Conservation (phyloP, 2,113 vertebrate genomes). For the Thymallus thymallus region DNA sequence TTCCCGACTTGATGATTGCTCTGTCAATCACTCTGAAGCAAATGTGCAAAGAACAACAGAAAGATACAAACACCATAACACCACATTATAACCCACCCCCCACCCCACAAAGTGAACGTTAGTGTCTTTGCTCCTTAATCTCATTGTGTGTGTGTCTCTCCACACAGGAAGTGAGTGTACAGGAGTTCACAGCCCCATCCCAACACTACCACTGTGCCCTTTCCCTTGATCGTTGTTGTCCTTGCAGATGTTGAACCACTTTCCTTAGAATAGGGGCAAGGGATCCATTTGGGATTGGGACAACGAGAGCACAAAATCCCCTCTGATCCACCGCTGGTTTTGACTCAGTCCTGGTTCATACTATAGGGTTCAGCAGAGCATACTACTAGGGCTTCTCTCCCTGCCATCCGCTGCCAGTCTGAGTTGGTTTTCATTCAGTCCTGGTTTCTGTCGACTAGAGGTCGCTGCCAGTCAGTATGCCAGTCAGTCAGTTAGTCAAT, state of each 20-base stretch:
- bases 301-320: background rate
- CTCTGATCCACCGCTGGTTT: too few species aligned
- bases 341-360: too few species aligned
- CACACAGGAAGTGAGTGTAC: background rate
- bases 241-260: background rate
- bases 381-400: background rate
- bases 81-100: conserved; percentile 47
- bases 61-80: background rate
- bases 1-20: conserved; percentile 38
- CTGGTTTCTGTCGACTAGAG: background rate
- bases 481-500: too few species aligned
- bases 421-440: background rate
- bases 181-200: background rate
- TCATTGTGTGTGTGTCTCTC: conserved; percentile 8
- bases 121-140: conserved; percentile 59
- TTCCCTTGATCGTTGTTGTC: background rate
- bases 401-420: background rate
- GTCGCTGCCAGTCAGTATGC: background rate
- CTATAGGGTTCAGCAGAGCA: too few species aligned
- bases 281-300: background rate
- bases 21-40: conserved; percentile 58
- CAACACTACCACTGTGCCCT: background rate
- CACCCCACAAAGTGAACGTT: conserved; percentile 54
- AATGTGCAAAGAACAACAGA: conserved; percentile 75
- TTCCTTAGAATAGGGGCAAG: background rate